A percentile compares a stretch with the other conserved stretches of the same genome.
Conservation (phyloP, 2,113 vertebrate species). For the Sinocyclocheilus rhinocerous region DNA sequence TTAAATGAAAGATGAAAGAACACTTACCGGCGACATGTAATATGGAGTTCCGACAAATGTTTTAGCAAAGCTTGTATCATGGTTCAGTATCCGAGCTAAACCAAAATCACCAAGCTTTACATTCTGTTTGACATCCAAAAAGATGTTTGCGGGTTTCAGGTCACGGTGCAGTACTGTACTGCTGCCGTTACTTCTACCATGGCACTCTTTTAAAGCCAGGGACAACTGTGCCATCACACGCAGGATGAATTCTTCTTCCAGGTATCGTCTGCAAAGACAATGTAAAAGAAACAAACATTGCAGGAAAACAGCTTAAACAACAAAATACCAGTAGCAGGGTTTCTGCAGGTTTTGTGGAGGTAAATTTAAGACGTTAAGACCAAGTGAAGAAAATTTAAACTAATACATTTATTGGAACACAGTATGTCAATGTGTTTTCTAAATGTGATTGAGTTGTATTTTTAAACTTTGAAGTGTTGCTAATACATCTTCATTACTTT, state of each 20-base stretch:
- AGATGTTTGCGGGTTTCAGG: slow-evolving; percentile 96
- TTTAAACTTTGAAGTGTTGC: too few relatives aligned
- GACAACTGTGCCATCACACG: slow-evolving; percentile 86
- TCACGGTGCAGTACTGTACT: slow-evolving; percentile 93
- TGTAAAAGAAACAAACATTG: neutral
- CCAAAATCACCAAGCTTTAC: slow-evolving; percentile 98
- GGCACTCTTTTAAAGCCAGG: slow-evolving; percentile 92
- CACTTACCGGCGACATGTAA: slow-evolving; percentile 97
- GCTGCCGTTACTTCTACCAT: slow-evolving; percentile 84
- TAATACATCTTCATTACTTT: too few relatives aligned
- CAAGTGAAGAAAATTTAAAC: too few relatives aligned
- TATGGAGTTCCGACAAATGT: slow-evolving; percentile 97
- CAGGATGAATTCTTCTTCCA: slow-evolving; percentile 89
- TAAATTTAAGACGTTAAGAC: neutral
- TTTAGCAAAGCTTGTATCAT: slow-evolving; percentile 93
- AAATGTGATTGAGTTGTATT: too few relatives aligned
- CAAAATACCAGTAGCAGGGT: neutral
- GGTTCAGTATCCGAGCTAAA: slow-evolving; percentile 91
- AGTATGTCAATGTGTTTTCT: too few relatives aligned
- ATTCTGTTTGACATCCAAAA: slow-evolving; percentile 88
- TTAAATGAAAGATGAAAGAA: neutral
- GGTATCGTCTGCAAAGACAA: slow-evolving; percentile 78
- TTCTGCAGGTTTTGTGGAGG: neutral
- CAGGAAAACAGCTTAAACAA: neutral
- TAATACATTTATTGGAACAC: too few relatives aligned